A percentile compares a stretch with the other conserved stretches of the same genome.
Evolutionary conservation across 1,140 invertebrate species (phyloP).

Genomic region (Calephelis virginiensis): DNA sequence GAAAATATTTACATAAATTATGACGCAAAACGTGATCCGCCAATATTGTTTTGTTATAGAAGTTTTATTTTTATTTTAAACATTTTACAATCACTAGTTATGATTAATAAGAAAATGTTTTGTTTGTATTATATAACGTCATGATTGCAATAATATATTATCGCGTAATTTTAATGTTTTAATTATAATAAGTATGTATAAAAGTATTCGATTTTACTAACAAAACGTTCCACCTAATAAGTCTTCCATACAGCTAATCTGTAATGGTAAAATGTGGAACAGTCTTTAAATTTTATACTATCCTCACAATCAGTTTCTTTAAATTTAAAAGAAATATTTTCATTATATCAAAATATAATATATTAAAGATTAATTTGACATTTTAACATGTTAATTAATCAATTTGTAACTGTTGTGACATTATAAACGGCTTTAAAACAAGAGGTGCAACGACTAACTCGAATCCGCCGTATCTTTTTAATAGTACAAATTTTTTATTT

Average conservation of each 20-base stretch:
- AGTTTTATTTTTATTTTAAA: neutral
- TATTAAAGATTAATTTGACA: neutral
- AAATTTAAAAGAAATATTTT: neutral
- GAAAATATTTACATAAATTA: slow-evolving; percentile 12
- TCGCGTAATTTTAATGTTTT: slow-evolving; percentile 1
- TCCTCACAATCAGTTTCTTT: neutral
- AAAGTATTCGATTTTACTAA: slow-evolving; percentile 21
- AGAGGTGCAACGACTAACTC: neutral
- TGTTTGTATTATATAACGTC: neutral
- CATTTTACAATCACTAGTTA: neutral
- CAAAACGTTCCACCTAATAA: slow-evolving; percentile 38
- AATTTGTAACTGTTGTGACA: neutral
- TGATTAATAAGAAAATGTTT: neutral
- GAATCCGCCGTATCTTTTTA: slow-evolving; percentile 4
- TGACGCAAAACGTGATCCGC: neutral
- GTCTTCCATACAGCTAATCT: slow-evolving; percentile 43
- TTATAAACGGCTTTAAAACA: slow-evolving; percentile 4
- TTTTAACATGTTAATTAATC: neutral
- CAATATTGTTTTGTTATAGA: neutral
- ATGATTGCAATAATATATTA: slow-evolving; percentile 7
- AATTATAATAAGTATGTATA: slow-evolving; percentile 2
- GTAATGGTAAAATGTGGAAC: slow-evolving; percentile 23
- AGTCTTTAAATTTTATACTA: slow-evolving; percentile 1
- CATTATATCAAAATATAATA: neutral
- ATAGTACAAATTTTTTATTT: slow-evolving; percentile 16